Conservation (phyloP, 2,113 vertebrate species). For the Corapipo altera region DNA sequence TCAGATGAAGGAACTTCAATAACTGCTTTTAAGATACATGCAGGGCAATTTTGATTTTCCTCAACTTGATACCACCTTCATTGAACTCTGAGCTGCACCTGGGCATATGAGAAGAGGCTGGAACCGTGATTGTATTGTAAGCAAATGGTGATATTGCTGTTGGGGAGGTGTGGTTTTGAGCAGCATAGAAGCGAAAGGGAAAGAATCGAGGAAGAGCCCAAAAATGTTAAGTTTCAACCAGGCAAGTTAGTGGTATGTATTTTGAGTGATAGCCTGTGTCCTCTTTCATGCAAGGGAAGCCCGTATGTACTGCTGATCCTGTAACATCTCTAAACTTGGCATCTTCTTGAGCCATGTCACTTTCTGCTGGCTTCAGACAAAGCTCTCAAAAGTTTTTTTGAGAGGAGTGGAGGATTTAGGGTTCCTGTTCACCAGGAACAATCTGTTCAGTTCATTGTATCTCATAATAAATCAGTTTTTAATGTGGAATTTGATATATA, state of each 20-base stretch:
- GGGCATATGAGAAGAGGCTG: not conserved
- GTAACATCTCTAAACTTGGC: not conserved
- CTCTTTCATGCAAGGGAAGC: not conserved
- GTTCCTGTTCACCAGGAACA: not conserved
- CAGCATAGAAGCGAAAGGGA: not conserved
- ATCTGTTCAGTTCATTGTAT: not conserved
- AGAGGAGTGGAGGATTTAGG: fast-evolving
- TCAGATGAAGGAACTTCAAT: not conserved
- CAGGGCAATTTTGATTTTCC: not conserved
- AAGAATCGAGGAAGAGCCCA: not conserved
- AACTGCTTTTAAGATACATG: not conserved
- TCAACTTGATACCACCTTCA: not conserved
- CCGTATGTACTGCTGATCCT: not conserved
- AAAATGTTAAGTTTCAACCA: not conserved
- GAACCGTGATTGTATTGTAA: not conserved
- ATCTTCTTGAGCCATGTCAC: not conserved
- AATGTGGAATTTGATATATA: not conserved
- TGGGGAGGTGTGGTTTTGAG: not conserved
- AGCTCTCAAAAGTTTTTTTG: not conserved
- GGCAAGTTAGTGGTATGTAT: fast-evolving
- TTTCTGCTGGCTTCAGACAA: not conserved
- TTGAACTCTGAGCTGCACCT: not conserved
- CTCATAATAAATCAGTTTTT: not conserved
- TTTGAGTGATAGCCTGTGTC: not conserved
- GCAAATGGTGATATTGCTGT: not conserved